Base-by-base conservation (phyloP, 2,113 vertebrate genomes). In the Benitochromis conjunctus region DNA sequence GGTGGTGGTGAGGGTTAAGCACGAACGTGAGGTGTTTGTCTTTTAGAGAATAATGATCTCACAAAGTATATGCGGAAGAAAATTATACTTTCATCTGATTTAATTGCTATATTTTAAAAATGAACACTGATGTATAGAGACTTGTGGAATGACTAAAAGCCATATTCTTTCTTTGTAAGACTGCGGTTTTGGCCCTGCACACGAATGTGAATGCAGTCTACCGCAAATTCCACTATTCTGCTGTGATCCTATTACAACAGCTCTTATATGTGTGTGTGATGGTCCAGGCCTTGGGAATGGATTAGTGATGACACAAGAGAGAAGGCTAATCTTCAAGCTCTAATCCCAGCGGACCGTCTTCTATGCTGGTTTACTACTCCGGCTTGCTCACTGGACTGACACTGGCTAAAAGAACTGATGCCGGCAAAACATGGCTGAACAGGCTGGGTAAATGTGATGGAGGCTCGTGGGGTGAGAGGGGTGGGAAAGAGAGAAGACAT, bases 211-310 rank as follows among this genome's bases (percentile, higher is more conserved):
- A 85, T 46, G 48, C 56, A 82, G 79, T 69, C 57, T 83, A 26
- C 55, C 46, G 57, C 81, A 89, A 86, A 93, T 90, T 89, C 88
- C 79, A 81, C 88, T 88, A 66, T 89, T 86, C 88, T 86, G 86
- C 80, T 21, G 71, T 94, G 94, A 95, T 95, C 94, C 92, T 87
- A 92, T 92, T 95, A 94, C 91, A 91, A 82, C 43, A 62, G 83
- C 58, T 74, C 38, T 82, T 77, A 51, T 84, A 60, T 80, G 29
- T 74, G 62, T 80, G 79, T 71, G 88, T 76, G 83, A 86, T 57
- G 53, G 76, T 80, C 54, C 84, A 79, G 55, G 85, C 66, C 41
- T 79, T 84, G 66, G 77, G 81, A 87, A 84, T 82, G 90, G 93
- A 94, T 95, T 95, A 95, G 84, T 41, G 80, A 88, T 90, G 93